Evolutionary conservation across 2,113 vertebrate species (phyloP), one percentile per base, ranked within the genome.

Genomic region (Neodon shergylaensis): DNA sequence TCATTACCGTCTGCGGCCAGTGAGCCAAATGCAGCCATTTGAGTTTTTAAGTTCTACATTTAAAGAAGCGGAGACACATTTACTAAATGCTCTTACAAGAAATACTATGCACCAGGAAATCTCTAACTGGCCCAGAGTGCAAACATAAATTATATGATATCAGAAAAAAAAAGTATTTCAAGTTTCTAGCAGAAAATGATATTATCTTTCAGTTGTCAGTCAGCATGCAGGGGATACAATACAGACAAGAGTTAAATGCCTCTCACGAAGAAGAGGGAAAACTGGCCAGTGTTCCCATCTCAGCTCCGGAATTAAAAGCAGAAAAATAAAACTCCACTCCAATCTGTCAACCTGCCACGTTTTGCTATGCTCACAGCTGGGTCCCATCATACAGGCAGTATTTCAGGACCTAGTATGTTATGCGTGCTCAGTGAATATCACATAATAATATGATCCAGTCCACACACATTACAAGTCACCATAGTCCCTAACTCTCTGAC

Each of bases 71-170:
- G 73, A 96, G 90, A 96, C 26, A 42, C 94, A 97, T 97, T 89
- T 96, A 63, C 68, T 93, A 78, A 97, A 97, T 88, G 74, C 74
- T 93, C 93, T 90, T 90, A 94, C 54, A 96, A 94, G 90, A 95
- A 97, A 85, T 66, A 61, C 76, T 66, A 76, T 78, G 90, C 68
- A 66, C 79, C 54, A 54, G 94, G 94, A 96, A 97, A 96, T 97
- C 91, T 96, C 92, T 95, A 95, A 86, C 89, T 91, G 87, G 58
- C 92, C 94, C 54, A 96, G 94, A 95, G 88, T 95, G n/a, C 92
- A 96, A 96, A 97, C 92, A 96, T 96, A 92, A 97, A 97, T 98
- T 91, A 95, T 88, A 79, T 70, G 82, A 92, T 86, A 96, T 96
- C 90, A 92, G 90, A 97, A 94, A 91, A 58, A 54, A 96, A 97